Conservation (phyloP, 2,888 invertebrate genomes). For the Heliconius cydno region DNA sequence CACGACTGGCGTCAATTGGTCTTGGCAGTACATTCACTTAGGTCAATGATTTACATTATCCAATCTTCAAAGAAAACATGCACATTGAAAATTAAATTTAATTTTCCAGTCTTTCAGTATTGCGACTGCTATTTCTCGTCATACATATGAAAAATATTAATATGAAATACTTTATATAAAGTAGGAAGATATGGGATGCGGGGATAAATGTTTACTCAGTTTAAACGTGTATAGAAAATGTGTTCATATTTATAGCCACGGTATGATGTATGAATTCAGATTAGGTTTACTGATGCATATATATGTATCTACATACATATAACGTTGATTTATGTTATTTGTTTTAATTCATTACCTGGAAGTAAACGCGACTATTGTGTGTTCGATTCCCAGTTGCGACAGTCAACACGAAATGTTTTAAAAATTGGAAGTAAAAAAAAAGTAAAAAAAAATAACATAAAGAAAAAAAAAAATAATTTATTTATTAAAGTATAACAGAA, state of each 20-base stretch:
- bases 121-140: background rate
- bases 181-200: slow-evolving; percentile 4
- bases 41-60: background rate
- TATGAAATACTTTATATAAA: background rate
- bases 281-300: too few relatives aligned
- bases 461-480: too few relatives aligned
- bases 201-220: slow-evolving; percentile 11
- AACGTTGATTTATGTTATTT: too few relatives aligned
- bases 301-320: too few relatives aligned
- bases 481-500: too few relatives aligned
- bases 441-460: too few relatives aligned
- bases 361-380: too few relatives aligned
- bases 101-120: background rate
- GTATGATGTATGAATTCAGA: slow-evolving; percentile 12
- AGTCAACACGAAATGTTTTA: too few relatives aligned
- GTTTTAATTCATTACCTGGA: too few relatives aligned
- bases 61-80: background rate
- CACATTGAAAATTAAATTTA: background rate
- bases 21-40: background rate
- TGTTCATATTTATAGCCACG: slow-evolving; percentile 9
- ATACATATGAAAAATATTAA: background rate
- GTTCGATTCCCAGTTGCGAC: too few relatives aligned
- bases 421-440: too few relatives aligned
- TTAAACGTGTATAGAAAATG: slow-evolving; percentile 1
- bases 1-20: too few relatives aligned